A percentile compares a stretch with the other conserved stretches of the same genome.
Conservation (phyloP, 1,140 invertebrate genomes). For the Chironomus tepperi region DNA sequence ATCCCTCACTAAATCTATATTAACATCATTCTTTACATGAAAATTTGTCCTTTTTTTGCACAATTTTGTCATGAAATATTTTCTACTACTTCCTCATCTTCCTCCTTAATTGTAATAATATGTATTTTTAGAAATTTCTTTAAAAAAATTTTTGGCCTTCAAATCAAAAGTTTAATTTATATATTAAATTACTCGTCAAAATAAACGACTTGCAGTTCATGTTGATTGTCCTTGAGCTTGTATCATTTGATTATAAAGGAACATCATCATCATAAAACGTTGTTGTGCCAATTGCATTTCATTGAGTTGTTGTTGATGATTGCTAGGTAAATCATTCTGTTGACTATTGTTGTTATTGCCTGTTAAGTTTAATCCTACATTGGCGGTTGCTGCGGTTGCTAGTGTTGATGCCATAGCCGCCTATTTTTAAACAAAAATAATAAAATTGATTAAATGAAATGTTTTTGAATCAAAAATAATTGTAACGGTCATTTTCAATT, state of each 20-base stretch:
- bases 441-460: not conserved
- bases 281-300: conserved; percentile 18
- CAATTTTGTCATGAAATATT: not conserved
- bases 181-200: no score
- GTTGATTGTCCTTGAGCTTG: not conserved
- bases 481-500: no score
- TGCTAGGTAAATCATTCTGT: not conserved
- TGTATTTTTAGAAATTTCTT: not conserved
- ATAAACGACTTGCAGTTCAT: not conserved
- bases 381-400: not conserved
- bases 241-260: not conserved
- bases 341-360: not conserved
- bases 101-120: not conserved
- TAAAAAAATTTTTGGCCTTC: not conserved
- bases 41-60: no score
- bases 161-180: not conserved
- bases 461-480: not conserved
- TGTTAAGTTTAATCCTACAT: not conserved
- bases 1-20: no score
- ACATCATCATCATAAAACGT: conserved; percentile 17
- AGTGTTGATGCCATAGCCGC: not conserved
- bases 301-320: conserved; percentile 5
- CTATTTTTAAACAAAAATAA: not conserved
- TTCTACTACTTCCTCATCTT: not conserved
- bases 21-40: no score